phyloP scores from a whole-genome alignment of 2,888 invertebrate species.

The Hydraecia micacea region DNA sequence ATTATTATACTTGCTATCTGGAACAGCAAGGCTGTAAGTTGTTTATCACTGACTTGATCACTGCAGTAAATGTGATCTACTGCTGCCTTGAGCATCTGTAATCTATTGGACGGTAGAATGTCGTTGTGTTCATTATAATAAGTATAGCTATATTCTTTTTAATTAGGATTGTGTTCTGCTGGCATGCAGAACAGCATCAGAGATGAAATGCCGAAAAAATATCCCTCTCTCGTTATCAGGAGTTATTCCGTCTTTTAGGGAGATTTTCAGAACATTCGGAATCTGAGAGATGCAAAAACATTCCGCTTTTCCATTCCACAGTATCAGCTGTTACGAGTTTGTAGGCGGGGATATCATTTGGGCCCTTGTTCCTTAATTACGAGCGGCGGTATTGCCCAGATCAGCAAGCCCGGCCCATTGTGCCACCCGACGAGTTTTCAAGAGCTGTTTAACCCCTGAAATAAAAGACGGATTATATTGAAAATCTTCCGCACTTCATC shows the following conservation, averaged over 20 bases:
- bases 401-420: constrained; percentile 16
- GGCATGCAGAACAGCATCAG: not conserved
- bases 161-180: not conserved
- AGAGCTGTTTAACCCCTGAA: constrained; percentile 21
- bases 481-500: constrained; percentile 28
- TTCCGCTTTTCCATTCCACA: constrained; percentile 29
- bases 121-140: constrained; percentile 6
- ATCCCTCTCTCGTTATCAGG: not conserved
- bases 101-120: constrained; percentile 34
- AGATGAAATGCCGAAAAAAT: not conserved
- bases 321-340: constrained; percentile 20
- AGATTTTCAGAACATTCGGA: constrained; percentile 26
- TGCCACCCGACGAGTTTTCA: not conserved
- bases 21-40: constrained; percentile 40
- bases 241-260: constrained; percentile 5
- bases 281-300: constrained; percentile 12
- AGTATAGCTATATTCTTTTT: not conserved
- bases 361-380: constrained; percentile 42
- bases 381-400: constrained; percentile 13
- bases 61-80: constrained; percentile 49
- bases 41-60: constrained; percentile 44
- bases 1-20: constrained; percentile 38
- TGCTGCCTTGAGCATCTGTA: constrained; percentile 41
- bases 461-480: not conserved
- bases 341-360: constrained; percentile 25